Evolutionary conservation across 2,113 vertebrate species (phyloP).

Genomic region (Rhombomys opimus): DNA sequence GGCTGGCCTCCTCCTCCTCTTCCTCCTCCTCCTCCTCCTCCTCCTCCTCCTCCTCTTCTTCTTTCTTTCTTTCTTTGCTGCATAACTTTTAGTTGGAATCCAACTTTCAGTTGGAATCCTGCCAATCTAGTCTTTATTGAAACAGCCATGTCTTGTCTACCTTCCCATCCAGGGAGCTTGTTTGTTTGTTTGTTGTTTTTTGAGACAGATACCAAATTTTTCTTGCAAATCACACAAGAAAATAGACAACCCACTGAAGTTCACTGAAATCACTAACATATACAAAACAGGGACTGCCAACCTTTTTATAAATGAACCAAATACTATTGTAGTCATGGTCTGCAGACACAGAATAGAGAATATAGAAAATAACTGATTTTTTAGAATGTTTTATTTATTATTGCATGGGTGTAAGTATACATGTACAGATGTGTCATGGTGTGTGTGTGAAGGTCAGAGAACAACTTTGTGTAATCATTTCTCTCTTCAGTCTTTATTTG

Average conservation of each 20-base stretch:
- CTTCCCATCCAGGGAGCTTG: background rate
- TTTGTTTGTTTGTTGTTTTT: background rate
- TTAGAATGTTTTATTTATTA: background rate
- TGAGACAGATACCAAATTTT: background rate
- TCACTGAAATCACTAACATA: background rate
- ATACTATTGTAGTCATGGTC: background rate
- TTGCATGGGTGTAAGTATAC: background rate
- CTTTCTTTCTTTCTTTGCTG: background rate
- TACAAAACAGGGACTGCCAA: background rate
- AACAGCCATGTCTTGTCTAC: background rate
- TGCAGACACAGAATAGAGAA: background rate
- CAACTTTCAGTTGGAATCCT: conserved; percentile 37
- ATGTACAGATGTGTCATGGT: background rate
- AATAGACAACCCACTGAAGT: background rate
- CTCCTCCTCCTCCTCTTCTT: too few relatives aligned
- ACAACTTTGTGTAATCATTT: background rate
- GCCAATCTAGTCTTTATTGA: background rate
- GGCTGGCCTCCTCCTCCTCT: too few relatives aligned
- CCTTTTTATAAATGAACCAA: conserved; percentile 32
- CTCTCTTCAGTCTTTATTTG: background rate
- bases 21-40: too few relatives aligned
- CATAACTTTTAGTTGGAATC: conserved; percentile 34
- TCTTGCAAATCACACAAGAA: background rate
- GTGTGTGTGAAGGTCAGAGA: background rate
- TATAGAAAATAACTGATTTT: conserved; percentile 8